Evolutionary conservation across 2,888 invertebrate species (phyloP).

Genomic region (Eledona agricola): DNA sequence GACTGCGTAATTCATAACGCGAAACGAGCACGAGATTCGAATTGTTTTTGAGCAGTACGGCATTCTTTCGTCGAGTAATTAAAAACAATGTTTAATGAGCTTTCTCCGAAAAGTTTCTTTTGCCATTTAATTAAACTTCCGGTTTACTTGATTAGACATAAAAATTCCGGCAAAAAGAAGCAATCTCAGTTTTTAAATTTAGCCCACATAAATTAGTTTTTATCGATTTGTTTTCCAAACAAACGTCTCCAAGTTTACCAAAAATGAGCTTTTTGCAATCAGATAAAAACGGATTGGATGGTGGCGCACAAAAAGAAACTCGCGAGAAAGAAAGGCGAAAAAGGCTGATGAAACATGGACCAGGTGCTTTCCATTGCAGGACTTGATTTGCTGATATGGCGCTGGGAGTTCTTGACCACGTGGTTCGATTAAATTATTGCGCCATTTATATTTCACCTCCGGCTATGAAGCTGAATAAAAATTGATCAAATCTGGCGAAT

Average conservation of each 20-base stretch:
- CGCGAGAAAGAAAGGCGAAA: constrained; percentile 24
- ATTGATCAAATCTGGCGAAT: too few relatives aligned
- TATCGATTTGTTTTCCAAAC: constrained; percentile 27
- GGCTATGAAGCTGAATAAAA: too few relatives aligned
- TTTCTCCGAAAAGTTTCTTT: constrained; percentile 18
- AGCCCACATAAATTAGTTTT: constrained; percentile 20
- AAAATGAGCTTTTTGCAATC: constrained; percentile 20
- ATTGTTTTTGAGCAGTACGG: too few relatives aligned
- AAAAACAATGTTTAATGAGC: constrained; percentile 31
- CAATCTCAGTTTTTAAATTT: constrained; percentile 35
- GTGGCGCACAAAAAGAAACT: constrained; percentile 31
- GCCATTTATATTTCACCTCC: too few relatives aligned
- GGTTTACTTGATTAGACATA: constrained; percentile 30
- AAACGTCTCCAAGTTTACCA: constrained; percentile 6
- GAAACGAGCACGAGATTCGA: too few relatives aligned
- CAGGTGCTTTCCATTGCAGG: constrained; percentile 30
- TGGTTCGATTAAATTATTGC: too few relatives aligned
- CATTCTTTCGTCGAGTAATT: constrained; percentile 19
- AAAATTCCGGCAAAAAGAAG: constrained; percentile 19
- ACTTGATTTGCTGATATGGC: constrained; percentile 29
- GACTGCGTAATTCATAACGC: too few relatives aligned
- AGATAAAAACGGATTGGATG: constrained; percentile 34
- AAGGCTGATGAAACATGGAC: constrained; percentile 33
- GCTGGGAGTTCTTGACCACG: constrained; percentile 7
- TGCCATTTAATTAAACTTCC: constrained; percentile 32